phyloP scores from a whole-genome alignment of 2,888 invertebrate species.

The Branchellion lobata region DNA sequence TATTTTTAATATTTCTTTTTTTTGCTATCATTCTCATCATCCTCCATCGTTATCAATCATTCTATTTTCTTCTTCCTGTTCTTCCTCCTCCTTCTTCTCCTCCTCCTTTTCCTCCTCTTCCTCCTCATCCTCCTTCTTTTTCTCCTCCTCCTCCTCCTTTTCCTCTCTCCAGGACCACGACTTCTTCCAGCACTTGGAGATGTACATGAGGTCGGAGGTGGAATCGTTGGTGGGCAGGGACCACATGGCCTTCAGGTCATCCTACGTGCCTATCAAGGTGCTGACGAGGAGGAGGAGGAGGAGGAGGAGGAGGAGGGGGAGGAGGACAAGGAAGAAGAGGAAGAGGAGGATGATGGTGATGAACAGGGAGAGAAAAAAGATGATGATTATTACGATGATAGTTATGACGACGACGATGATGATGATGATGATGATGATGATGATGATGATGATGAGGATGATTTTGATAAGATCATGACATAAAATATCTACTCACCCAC shows the following conservation, averaged over 20 bases:
- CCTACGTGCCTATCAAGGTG: conserved; percentile 91
- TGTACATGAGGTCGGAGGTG: conserved; percentile 98
- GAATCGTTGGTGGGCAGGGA: conserved; percentile 94
- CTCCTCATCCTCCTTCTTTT: no score
- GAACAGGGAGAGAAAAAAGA: no score
- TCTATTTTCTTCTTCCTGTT: not conserved
- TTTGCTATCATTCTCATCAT: not conserved
- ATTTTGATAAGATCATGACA: no score
- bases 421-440: not conserved
- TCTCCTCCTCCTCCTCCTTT: no score
- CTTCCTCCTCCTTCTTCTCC: no score
- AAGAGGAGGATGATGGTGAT: no score
- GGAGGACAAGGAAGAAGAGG: no score
- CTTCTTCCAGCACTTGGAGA: conserved; percentile 97
- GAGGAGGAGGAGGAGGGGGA: no score
- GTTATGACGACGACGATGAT: not conserved
- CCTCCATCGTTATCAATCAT: no score
- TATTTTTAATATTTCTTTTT: not conserved
- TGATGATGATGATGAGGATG: not conserved
- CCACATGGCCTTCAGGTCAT: conserved; percentile 92
- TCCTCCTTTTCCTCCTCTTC: no score
- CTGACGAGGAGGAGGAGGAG: no score
- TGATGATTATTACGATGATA: not conserved
- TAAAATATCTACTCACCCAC: no score
- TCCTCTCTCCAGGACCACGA: conserved; percentile 86